A percentile compares a stretch with the other conserved stretches of the same genome.
phyloP scores from a whole-genome alignment of 1,140 invertebrate species.

The Procambarus virginalis region DNA sequence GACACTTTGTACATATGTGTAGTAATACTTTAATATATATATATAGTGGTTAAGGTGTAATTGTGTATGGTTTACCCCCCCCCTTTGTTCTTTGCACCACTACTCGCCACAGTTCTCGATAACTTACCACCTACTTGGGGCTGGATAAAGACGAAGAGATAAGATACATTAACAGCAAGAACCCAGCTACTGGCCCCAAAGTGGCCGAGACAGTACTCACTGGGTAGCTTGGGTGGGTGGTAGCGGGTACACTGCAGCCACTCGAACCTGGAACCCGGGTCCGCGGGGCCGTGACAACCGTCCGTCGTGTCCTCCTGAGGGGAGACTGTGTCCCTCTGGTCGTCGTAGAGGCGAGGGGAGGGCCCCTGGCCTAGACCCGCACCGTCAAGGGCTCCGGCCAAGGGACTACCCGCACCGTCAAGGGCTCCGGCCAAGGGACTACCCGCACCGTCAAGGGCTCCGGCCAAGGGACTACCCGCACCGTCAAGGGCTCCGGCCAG shows the following conservation, averaged over 20 bases:
- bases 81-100: too few relatives aligned
- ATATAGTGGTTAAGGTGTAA: too few relatives aligned
- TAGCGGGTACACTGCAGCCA: conserved; percentile 86
- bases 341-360: conserved; percentile 17
- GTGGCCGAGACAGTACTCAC: conserved; percentile 75
- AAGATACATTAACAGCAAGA: too few relatives aligned
- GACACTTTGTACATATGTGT: too few relatives aligned
- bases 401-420: neutral
- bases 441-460: neutral
- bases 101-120: too few relatives aligned
- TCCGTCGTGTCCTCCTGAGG: neutral
- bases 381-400: neutral
- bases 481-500: neutral
- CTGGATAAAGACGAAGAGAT: too few relatives aligned
- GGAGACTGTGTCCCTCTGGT: conserved; percentile 1
- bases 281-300: neutral
- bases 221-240: conserved; percentile 82
- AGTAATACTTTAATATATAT: too few relatives aligned
- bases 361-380: neutral
- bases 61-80: too few relatives aligned
- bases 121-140: too few relatives aligned
- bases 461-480: neutral
- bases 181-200: too few relatives aligned
- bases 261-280: conserved; percentile 46
- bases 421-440: neutral